Evolutionary conservation across 2,888 invertebrate species (phyloP).

Genomic region (Synergus japonicus): DNA sequence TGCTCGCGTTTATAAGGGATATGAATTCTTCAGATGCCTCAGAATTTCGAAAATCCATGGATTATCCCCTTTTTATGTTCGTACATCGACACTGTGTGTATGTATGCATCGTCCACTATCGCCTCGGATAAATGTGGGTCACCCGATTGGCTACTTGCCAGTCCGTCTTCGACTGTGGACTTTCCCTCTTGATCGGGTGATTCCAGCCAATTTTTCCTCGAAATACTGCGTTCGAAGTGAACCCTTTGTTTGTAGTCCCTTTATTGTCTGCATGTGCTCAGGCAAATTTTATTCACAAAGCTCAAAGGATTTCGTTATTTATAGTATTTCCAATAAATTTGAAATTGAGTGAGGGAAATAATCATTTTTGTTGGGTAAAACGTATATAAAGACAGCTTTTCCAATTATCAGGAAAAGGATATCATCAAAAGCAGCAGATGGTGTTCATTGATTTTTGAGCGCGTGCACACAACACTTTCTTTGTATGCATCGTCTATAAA

Average conservation of each 20-base stretch:
- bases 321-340: not conserved
- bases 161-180: conserved; percentile 32
- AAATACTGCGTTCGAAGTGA: not conserved
- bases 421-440: not conserved
- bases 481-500: not conserved
- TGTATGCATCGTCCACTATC: conserved; percentile 9
- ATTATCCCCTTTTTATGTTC: not conserved
- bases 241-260: not conserved
- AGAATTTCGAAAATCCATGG: conserved; percentile 13
- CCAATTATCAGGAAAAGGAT: not conserved
- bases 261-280: not conserved
- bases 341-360: not conserved
- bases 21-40: not conserved
- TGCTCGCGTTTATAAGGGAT: not conserved
- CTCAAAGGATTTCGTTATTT: not conserved
- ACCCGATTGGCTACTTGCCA: conserved; percentile 39
- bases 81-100: conserved; percentile 2
- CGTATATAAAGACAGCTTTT: not conserved
- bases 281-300: not conserved
- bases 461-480: not conserved
- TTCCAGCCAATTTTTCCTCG: conserved; percentile 15
- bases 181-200: conserved; percentile 17
- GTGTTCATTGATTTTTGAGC: not conserved
- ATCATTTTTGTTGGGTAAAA: not conserved
- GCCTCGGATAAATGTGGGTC: conserved; percentile 31